Conservation (phyloP, 2,888 invertebrate species). For the Aricia artaxerxes region DNA sequence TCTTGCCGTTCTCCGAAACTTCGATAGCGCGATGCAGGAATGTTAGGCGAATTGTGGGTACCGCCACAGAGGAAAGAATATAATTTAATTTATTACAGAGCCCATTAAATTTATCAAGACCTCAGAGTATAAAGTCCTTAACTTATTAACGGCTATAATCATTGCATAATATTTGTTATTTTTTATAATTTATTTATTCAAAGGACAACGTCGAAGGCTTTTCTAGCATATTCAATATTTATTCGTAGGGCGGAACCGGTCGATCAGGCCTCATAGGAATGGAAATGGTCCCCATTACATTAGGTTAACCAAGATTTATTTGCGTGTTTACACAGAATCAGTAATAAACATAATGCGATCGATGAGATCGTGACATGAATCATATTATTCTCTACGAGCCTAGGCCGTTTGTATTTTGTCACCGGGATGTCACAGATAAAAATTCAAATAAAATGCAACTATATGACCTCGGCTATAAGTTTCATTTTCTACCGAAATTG, state of each 20-base stretch:
- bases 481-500: no score
- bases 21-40: no score
- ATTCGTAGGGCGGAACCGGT: constrained; percentile 8
- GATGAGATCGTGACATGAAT: not conserved
- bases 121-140: not conserved
- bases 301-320: constrained; percentile 24
- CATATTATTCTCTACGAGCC: not conserved
- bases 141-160: not conserved
- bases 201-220: not conserved
- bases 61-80: no score
- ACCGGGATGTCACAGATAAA: no score
- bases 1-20: no score
- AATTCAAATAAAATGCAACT: no score
- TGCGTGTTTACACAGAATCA: constrained; percentile 19
- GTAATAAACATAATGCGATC: constrained; percentile 21
- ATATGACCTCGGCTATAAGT: no score
- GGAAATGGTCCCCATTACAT: constrained; percentile 23
- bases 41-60: no score
- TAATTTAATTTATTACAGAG: no score
- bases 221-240: not conserved
- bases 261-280: constrained; percentile 23
- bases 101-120: no score
- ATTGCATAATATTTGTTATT: not conserved
- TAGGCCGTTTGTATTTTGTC: not conserved
- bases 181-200: not conserved